Evolutionary conservation across 2,113 vertebrate species (phyloP), one percentile per base, ranked within the genome.

Genomic region (Ceyx margarethae): DNA sequence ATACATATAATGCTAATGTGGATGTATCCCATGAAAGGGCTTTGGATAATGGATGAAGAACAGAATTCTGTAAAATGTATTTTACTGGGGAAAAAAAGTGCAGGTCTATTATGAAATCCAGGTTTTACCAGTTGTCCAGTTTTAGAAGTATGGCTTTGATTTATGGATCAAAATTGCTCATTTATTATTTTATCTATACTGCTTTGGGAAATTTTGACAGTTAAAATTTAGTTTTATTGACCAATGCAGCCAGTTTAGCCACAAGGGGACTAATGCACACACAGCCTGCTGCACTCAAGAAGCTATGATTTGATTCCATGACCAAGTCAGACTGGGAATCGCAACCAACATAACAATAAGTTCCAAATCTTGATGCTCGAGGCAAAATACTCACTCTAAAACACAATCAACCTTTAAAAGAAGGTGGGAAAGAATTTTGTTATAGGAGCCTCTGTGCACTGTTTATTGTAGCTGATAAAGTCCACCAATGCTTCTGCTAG

Each of bases 151-250:
- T 89, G 92, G 91, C 88, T 98, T 97, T 97, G 97, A 97, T 97
- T 97, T 97, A 98, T 97, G 96, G 97, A 97, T 98, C 93, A 95
- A 97, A 98, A 97, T 95, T 93, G 90, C 74, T 97, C 97, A 95
- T 97, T 97, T 97, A 97, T 98, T 97, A 97, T 97, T 98, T 97
- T 97, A 98, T 97, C 97, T 97, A 96, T 96, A 97, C 82, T 80
- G 97, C 97, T 97, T 97, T 91, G 85, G 97, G 97, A 96, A 95
- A 97, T 97, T 97, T 96, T 98, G 97, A 98, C 97, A 98, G 97
- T 97, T 97, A 97, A 97, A 98, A 97, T 97, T 97, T 97, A 97
- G 96, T 97, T 98, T 97, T 98, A 98, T 98, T 98, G 97, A 98
- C 96, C 97, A 97, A 81, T 91, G 94, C 97, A 96, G 97, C 92